phyloP scores from a whole-genome alignment of 1,140 invertebrate species.

The Micrasema minimum region DNA sequence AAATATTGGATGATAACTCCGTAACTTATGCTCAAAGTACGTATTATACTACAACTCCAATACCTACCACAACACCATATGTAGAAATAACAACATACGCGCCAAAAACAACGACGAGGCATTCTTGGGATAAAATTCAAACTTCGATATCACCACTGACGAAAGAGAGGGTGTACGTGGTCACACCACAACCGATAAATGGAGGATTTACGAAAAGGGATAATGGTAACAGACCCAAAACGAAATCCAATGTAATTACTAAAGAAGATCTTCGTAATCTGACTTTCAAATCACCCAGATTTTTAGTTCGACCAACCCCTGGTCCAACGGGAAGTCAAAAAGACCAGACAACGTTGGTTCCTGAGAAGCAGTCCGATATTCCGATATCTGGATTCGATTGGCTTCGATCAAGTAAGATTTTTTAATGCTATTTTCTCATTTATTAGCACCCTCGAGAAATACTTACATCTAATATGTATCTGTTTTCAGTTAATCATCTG shows the following conservation, averaged over 20 bases:
- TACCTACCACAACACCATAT: conserved; percentile 35
- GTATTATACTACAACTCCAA: conserved; percentile 38
- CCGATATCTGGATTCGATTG: conserved; percentile 57
- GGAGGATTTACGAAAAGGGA: conserved; percentile 53
- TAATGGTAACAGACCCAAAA: conserved; percentile 44
- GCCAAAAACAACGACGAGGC: conserved; percentile 59
- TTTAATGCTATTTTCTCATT: too few species aligned
- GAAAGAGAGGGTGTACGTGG: conserved; percentile 82
- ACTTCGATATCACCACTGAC: conserved; percentile 77
- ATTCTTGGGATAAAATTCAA: conserved; percentile 73
- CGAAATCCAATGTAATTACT: conserved; percentile 52
- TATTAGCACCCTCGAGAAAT: too few species aligned
- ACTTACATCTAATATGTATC: too few species aligned
- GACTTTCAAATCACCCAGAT: conserved; percentile 70
- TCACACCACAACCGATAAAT: conserved; percentile 74
- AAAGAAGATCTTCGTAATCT: conserved; percentile 56
- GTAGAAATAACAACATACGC: conserved; percentile 39
- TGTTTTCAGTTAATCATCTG: conserved; percentile 69
- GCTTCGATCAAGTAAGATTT: conserved; percentile 68
- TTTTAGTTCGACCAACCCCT: conserved; percentile 68
- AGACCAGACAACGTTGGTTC: conserved; percentile 52
- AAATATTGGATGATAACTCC: conserved; percentile 36
- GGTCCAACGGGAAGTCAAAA: conserved; percentile 58
- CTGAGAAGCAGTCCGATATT: conserved; percentile 56
- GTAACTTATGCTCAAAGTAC: conserved; percentile 11